Evolutionary conservation across 2,888 invertebrate genomes (phyloP).

Genomic region (Drosophila pegasa): DNA sequence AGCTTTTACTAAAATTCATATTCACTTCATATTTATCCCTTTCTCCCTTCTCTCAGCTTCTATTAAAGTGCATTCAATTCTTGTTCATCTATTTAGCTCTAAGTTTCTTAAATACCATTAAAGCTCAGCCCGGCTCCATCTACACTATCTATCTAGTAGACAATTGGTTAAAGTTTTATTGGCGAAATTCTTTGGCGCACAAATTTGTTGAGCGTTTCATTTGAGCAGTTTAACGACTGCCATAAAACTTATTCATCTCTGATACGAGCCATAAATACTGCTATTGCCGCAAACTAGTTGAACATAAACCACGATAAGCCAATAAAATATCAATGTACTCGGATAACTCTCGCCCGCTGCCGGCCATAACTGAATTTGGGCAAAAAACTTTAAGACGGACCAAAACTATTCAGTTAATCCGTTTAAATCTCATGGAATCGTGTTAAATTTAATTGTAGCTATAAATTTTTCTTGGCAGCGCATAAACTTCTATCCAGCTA

Average conservation of each 20-base stretch:
- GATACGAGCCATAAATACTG: conserved; percentile 42
- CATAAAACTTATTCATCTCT: conserved; percentile 32
- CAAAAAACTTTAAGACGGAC: conserved; percentile 54
- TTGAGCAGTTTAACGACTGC: conserved; percentile 32
- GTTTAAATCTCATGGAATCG: conserved; percentile 74
- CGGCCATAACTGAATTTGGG: conserved; percentile 25
- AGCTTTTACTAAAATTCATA: too few species aligned
- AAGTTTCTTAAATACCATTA: neutral
- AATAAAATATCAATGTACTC: conserved; percentile 76
- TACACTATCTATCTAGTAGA: neutral
- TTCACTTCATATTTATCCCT: too few species aligned
- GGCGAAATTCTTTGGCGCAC: conserved; percentile 16
- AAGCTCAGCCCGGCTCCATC: neutral
- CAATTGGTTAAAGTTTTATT: neutral
- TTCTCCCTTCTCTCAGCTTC: neutral
- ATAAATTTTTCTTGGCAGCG: conserved; percentile 69
- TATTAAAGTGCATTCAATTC: neutral
- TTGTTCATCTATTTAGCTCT: neutral
- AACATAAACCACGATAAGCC: conserved; percentile 65
- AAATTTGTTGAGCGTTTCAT: conserved; percentile 37
- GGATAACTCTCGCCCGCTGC: conserved; percentile 19
- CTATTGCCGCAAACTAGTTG: conserved; percentile 33
- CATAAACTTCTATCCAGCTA: conserved; percentile 73
- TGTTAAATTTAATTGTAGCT: conserved; percentile 79
- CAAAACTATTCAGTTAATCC: conserved; percentile 76